Conservation (phyloP, 2,113 vertebrate species). For the Opisthocomus hoazin region DNA sequence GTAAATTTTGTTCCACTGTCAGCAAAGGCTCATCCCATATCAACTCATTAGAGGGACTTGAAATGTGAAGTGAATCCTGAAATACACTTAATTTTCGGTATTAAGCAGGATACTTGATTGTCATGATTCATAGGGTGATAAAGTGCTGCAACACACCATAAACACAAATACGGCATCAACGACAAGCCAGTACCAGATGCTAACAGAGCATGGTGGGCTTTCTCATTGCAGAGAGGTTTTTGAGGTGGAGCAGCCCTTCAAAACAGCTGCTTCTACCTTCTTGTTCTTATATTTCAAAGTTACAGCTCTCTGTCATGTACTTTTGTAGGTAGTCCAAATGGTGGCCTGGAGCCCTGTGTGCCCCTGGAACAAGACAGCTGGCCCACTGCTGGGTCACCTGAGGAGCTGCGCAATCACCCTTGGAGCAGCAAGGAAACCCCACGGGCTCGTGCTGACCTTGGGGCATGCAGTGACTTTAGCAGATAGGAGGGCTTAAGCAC, state of each 20-base stretch:
- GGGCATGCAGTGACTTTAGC: neutral
- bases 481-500: neutral
- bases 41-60: neutral
- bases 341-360: neutral
- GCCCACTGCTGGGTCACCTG: neutral
- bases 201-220: neutral
- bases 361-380: neutral
- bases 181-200: rapidly evolving
- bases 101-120: too few species aligned
- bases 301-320: neutral
- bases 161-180: neutral
- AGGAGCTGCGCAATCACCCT: neutral
- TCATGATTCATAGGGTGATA: neutral
- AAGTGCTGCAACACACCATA: neutral
- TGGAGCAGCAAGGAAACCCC: rapidly evolving
- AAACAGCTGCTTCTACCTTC: neutral
- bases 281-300: neutral
- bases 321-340: neutral
- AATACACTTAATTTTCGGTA: neutral
- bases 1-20: neutral
- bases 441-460: rapidly evolving
- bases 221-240: neutral
- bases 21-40: neutral
- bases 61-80: neutral
- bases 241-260: neutral